A percentile compares a stretch with the other conserved stretches of the same genome.
These are phyloP conservation scores for Rhinichthys osculus DNA, from an alignment of 2,797 vertebrate genomes.

Conservation along the genomic window DNA sequence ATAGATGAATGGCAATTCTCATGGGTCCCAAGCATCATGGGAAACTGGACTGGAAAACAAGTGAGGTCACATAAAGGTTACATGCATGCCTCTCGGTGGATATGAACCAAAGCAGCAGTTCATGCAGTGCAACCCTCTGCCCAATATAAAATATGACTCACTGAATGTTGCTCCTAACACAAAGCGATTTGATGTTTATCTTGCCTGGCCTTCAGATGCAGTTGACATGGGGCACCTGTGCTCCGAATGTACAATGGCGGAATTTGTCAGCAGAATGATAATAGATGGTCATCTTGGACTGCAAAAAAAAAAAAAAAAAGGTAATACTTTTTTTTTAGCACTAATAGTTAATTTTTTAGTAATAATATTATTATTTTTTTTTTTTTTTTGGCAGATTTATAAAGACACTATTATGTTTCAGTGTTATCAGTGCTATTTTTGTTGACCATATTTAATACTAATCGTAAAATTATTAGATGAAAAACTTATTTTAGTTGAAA, in stretches of 20 bases:
- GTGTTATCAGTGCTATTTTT: neutral
- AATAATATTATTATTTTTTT: too few species aligned
- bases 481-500: neutral
- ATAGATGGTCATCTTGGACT: conserved; percentile 41
- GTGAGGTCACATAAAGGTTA: conserved; percentile 55
- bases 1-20: conserved; percentile 56
- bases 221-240: conserved; percentile 37
- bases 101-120: conserved; percentile 7
- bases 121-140: conserved; percentile 29
- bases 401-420: neutral
- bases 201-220: conserved; percentile 1
- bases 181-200: conserved; percentile 58
- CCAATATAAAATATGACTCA: conserved; percentile 41
- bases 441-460: neutral
- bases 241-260: conserved; percentile 12
- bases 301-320: neutral
- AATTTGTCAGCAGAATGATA: conserved; percentile 36
- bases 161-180: conserved; percentile 47
- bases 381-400: neutral
- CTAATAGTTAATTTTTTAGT: too few species aligned
- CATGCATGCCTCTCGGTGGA: neutral
- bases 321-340: too few species aligned
- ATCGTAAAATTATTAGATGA: neutral
- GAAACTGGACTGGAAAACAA: conserved; percentile 25
- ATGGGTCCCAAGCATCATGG: conserved; percentile 27